phyloP scores from a whole-genome alignment of 2,797 vertebrate genomes.

The Scleropages formosus region DNA sequence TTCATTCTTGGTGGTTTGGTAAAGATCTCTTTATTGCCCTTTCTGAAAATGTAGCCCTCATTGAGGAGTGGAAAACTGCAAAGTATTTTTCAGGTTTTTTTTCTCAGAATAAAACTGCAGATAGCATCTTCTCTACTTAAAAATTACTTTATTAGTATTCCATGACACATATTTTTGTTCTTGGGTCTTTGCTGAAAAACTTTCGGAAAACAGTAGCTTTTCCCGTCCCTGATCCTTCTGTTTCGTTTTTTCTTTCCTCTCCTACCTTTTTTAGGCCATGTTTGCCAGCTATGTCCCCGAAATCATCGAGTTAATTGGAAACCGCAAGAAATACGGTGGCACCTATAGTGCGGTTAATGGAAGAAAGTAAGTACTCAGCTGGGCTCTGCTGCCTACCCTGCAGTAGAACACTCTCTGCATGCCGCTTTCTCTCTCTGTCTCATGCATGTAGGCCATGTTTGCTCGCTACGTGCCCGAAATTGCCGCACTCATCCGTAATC shows the following conservation, averaged over 20 bases:
- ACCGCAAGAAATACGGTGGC: constrained; percentile 99
- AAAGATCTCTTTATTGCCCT: constrained; percentile 58
- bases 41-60: constrained; percentile 8
- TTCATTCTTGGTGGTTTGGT: constrained; percentile 94
- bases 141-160: no score
- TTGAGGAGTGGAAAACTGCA: constrained; percentile 42
- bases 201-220: constrained; percentile 64
- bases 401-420: constrained; percentile 77
- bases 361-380: constrained; percentile 99
- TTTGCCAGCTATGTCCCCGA: constrained; percentile 99
- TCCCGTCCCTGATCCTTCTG: constrained; percentile 80
- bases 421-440: constrained; percentile 77
- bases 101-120: constrained; percentile 57
- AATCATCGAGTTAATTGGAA: constrained; percentile 99
- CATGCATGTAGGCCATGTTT: constrained; percentile 99
- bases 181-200: constrained; percentile 56
- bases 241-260: constrained; percentile 96
- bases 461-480: constrained; percentile 99
- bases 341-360: constrained; percentile 99
- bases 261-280: constrained; percentile 99
- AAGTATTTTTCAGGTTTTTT: no score
- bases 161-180: constrained; percentile 28
- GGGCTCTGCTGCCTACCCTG: constrained; percentile 73
- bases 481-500: constrained; percentile 99
- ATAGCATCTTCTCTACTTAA: no score